Conservation (phyloP, 2,888 invertebrate genomes). For the Apotomis betuletana region DNA sequence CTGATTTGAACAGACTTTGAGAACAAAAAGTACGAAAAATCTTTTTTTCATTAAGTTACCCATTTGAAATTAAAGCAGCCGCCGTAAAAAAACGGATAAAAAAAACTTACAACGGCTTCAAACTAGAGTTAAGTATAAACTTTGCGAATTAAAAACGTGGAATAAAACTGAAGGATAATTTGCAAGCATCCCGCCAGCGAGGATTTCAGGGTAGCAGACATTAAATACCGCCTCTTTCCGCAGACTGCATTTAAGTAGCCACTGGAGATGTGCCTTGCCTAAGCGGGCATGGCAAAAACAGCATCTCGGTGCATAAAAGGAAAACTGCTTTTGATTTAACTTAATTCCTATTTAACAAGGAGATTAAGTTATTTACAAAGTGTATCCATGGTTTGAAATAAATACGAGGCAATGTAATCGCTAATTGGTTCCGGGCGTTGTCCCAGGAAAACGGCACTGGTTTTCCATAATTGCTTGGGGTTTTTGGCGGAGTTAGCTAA, state of each 20-base stretch:
- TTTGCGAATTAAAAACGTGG: constrained; percentile 34
- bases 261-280: constrained; percentile 32
- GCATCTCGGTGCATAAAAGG: constrained; percentile 18
- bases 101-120: constrained; percentile 25
- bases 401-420: background rate
- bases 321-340: constrained; percentile 19
- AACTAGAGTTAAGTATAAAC: constrained; percentile 24
- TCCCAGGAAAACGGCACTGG: constrained; percentile 17
- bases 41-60: background rate
- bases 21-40: background rate
- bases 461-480: too few relatives aligned
- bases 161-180: constrained; percentile 39
- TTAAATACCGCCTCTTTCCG: constrained; percentile 36
- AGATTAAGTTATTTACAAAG: constrained; percentile 4
- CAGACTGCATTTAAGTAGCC: constrained; percentile 34
- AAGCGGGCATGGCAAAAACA: constrained; percentile 25
- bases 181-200: constrained; percentile 24
- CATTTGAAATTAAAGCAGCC: constrained; percentile 6
- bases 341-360: constrained; percentile 7
- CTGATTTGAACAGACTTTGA: background rate
- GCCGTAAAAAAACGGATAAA: background rate
- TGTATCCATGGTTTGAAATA: background rate
- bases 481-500: too few relatives aligned
- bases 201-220: constrained; percentile 25
- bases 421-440: constrained; percentile 8